Evolutionary conservation across 1,140 invertebrate genomes (phyloP).

Genomic region (Venturia canescens): DNA sequence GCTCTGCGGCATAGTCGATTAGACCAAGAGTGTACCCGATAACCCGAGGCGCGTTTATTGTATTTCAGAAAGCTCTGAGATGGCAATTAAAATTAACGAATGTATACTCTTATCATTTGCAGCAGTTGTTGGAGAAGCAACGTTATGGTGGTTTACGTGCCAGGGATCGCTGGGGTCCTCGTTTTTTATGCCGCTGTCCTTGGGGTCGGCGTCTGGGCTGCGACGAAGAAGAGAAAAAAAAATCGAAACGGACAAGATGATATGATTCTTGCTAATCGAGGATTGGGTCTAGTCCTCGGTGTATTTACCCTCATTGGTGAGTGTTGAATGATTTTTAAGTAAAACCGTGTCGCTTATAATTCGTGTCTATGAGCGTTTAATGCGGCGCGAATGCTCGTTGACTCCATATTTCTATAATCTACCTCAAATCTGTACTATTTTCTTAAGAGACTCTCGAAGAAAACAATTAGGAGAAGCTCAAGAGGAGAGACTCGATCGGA

Average conservation of each 20-base stretch:
- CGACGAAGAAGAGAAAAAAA: constrained; percentile 79
- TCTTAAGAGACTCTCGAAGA: too few relatives aligned
- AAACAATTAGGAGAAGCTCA: too few relatives aligned
- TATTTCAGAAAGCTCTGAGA: neutral
- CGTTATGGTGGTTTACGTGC: constrained; percentile 77
- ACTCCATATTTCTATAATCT: too few relatives aligned
- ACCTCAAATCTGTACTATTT: too few relatives aligned
- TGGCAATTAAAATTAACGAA: constrained; percentile 11
- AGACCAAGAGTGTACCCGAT: neutral
- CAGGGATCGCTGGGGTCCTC: constrained; percentile 82
- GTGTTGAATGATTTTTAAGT: constrained; percentile 33
- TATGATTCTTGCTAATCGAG: constrained; percentile 87
- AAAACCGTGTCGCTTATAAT: too few relatives aligned
- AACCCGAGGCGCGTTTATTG: neutral
- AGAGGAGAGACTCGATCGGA: too few relatives aligned
- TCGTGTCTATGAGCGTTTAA: too few relatives aligned
- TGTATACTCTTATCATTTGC: constrained; percentile 22
- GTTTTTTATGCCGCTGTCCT: constrained; percentile 85
- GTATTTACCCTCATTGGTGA: constrained; percentile 88
- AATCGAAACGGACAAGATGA: constrained; percentile 80
- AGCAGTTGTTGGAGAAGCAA: constrained; percentile 44
- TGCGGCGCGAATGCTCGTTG: too few relatives aligned
- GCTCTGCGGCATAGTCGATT: neutral
- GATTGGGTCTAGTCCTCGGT: constrained; percentile 87
- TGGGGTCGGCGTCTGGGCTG: constrained; percentile 86